Percentiles rank a stretch among this genome's conserved stretches.
Conservation (phyloP, 2,113 vertebrate genomes). For the Arothron firmamentum region DNA sequence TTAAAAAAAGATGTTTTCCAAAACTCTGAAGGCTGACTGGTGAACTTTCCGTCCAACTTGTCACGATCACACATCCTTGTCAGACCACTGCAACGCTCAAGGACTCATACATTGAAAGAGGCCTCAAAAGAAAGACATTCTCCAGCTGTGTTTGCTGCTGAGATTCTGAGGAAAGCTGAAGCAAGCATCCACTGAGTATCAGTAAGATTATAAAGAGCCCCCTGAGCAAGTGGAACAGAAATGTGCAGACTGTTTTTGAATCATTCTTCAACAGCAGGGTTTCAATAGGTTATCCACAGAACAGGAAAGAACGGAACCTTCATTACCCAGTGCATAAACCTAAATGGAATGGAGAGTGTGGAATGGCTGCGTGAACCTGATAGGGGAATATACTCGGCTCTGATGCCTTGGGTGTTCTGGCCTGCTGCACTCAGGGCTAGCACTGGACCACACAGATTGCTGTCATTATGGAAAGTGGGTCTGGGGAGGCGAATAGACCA, state of each 20-base stretch:
- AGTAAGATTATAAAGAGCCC: slow-evolving; percentile 9
- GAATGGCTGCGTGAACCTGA: slow-evolving; percentile 63
- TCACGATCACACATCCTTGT: too few species aligned
- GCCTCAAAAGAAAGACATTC: too few species aligned
- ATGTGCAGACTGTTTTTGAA: slow-evolving; percentile 48
- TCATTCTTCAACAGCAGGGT: slow-evolving; percentile 50
- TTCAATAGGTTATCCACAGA: slow-evolving; percentile 65
- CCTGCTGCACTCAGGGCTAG: slow-evolving; percentile 59
- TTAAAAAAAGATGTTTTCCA: too few species aligned
- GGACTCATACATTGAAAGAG: too few species aligned
- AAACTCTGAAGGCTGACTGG: too few species aligned
- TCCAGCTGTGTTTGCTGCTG: slow-evolving; percentile 5
- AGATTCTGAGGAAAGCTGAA: background rate
- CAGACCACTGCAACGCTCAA: too few species aligned
- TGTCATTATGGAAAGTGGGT: slow-evolving; percentile 66
- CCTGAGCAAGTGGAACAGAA: slow-evolving; percentile 24
- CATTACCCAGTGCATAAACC: slow-evolving; percentile 56
- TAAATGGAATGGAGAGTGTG: slow-evolving; percentile 61
- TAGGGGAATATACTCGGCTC: slow-evolving; percentile 59
- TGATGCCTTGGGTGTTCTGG: slow-evolving; percentile 68
- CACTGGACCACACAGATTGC: slow-evolving; percentile 66
- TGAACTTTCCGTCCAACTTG: too few species aligned
- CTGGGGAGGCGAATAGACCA: slow-evolving; percentile 57
- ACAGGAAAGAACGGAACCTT: slow-evolving; percentile 49
- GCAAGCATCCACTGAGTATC: slow-evolving; percentile 9